Evolutionary conservation across 2,797 vertebrate genomes (phyloP).

Genomic region (Clarias laeviceps): DNA sequence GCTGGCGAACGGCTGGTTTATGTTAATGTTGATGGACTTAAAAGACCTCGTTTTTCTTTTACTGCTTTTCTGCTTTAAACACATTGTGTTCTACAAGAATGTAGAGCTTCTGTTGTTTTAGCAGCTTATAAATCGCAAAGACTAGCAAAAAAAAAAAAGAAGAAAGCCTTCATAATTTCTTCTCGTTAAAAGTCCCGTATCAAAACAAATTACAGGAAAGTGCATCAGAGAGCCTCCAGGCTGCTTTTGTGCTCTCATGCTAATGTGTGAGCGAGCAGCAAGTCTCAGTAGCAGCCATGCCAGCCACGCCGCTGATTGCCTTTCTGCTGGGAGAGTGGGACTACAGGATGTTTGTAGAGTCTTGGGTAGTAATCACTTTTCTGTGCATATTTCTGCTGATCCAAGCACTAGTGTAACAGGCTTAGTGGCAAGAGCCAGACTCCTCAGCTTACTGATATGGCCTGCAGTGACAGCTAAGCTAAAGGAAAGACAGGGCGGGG

Average conservation of each 20-base stretch:
- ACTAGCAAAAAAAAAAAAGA: not conserved
- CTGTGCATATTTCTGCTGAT: conserved; percentile 54
- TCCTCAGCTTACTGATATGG: conserved; percentile 19
- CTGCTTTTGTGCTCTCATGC: conserved; percentile 40
- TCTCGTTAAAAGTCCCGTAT: conserved; percentile 45
- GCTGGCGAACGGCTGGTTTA: conserved; percentile 1
- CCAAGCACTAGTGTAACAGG: conserved; percentile 38
- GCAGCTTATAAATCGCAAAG: conserved; percentile 16
- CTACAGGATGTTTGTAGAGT: conserved; percentile 25
- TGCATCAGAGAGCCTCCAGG: conserved; percentile 43
- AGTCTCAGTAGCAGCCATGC: conserved; percentile 14
- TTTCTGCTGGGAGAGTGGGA: conserved; percentile 9
- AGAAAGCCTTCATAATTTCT: conserved; percentile 13
- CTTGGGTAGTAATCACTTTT: conserved; percentile 45
- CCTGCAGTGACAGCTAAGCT: conserved; percentile 21
- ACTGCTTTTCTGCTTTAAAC: not conserved
- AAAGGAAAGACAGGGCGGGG: conserved; percentile 16
- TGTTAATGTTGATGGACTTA: conserved; percentile 15
- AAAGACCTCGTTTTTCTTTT: not conserved
- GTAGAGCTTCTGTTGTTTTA: not conserved
- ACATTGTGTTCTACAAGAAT: not conserved
- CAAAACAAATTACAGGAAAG: conserved; percentile 49
- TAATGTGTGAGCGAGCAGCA: conserved; percentile 38
- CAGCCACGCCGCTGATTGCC: conserved; percentile 33
- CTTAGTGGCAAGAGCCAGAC: conserved; percentile 17